These are phyloP conservation scores for Eospalax fontanierii DNA, from an alignment of 2,797 vertebrate genomes.

Conservation along the genomic window DNA sequence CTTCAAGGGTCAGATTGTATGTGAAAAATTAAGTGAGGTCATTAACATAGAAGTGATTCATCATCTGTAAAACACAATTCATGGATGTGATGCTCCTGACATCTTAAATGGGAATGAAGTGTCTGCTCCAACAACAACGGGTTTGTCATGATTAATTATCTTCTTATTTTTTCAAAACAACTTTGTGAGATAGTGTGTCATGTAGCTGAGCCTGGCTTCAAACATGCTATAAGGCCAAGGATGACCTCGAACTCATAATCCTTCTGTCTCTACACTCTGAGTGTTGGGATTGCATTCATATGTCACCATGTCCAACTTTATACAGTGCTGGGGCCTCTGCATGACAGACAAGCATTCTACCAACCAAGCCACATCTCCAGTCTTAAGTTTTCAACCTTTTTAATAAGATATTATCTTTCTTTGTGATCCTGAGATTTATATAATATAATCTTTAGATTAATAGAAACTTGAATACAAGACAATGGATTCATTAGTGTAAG, in stretches of 20 bases:
- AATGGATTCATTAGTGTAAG: not conserved
- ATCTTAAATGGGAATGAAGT: not conserved
- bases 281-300: not conserved
- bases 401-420: not conserved
- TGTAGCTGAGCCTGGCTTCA: not conserved
- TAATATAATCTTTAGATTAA: conserved; percentile 22
- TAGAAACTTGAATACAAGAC: not conserved
- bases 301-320: too few species aligned
- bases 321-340: too few species aligned
- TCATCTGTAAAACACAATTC: not conserved
- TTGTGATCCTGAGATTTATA: not conserved
- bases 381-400: not conserved
- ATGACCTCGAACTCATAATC: not conserved
- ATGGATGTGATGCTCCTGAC: conserved; percentile 22
- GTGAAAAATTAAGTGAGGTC: not conserved
- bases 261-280: not conserved
- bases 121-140: conserved; percentile 28
- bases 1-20: not conserved
- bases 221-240: not conserved
- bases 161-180: not conserved
- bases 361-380: not conserved
- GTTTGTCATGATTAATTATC: conserved; percentile 23
- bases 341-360: not conserved
- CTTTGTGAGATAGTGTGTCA: not conserved
- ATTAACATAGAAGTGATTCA: not conserved